Evolutionary conservation across 2,888 invertebrate species (phyloP).

Genomic region (Gortyna flavago): DNA sequence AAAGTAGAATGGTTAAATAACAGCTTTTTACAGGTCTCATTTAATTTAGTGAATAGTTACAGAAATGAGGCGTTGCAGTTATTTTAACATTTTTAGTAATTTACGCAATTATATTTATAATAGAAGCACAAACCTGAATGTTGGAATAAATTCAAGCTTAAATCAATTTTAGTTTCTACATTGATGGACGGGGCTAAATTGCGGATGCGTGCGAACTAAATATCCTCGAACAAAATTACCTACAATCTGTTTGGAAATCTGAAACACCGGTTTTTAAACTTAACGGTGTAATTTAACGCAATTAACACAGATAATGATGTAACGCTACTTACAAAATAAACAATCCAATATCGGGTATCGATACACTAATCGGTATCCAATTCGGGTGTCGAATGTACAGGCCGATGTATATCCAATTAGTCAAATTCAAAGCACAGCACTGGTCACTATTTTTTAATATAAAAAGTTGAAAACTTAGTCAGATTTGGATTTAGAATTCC

Average conservation of each 20-base stretch:
- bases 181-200: conserved; percentile 54
- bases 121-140: conserved; percentile 14
- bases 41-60: conserved; percentile 18
- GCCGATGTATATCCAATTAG: conserved; percentile 74
- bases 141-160: conserved; percentile 23
- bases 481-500: conserved; percentile 75
- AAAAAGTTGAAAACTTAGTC: conserved; percentile 67
- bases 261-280: conserved; percentile 57
- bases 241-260: conserved; percentile 65
- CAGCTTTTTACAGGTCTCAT: conserved; percentile 33
- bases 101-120: conserved; percentile 3
- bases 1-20: conserved; percentile 57
- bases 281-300: conserved; percentile 59
- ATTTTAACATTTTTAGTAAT: neutral
- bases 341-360: conserved; percentile 74
- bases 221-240: conserved; percentile 61
- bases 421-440: conserved; percentile 79
- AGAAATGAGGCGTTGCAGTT: conserved; percentile 6
- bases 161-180: conserved; percentile 47
- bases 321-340: conserved; percentile 83
- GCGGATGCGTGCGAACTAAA: conserved; percentile 63
- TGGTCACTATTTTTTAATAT: conserved; percentile 75
- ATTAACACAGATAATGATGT: conserved; percentile 60
- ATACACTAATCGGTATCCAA: conserved; percentile 74
- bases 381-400: conserved; percentile 74